Percentiles rank a stretch among this genome's conserved stretches.
These are phyloP conservation scores for Helicolenus hilgendorfi DNA, from an alignment of 2,797 vertebrate species.

Conservation along the genomic window DNA sequence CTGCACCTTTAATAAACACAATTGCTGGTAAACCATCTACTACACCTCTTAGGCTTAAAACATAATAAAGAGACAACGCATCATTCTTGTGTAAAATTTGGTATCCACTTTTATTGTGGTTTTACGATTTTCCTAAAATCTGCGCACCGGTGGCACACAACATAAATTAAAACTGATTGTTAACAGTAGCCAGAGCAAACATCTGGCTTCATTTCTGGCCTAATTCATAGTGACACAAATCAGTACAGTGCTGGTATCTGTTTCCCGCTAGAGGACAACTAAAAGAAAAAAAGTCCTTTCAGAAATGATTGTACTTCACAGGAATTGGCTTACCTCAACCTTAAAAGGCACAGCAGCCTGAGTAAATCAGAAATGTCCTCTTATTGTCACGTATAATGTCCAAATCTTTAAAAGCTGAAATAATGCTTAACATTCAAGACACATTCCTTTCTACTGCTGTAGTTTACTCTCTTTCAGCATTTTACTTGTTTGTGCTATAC, in stretches of 20 bases:
- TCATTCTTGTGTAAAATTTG: slow-evolving; percentile 52
- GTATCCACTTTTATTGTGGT: slow-evolving; percentile 78
- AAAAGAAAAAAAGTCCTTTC: slow-evolving; percentile 40
- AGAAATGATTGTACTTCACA: slow-evolving; percentile 89
- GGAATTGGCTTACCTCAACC: slow-evolving; percentile 53
- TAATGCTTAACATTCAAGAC: slow-evolving; percentile 54
- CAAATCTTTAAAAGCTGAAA: slow-evolving; percentile 37
- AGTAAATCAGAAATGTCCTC: slow-evolving; percentile 53
- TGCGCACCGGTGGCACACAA: slow-evolving; percentile 59
- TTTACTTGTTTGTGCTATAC: slow-evolving; percentile 29
- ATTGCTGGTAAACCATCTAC: not conserved
- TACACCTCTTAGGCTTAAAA: not conserved
- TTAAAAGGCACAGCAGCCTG: slow-evolving; percentile 76
- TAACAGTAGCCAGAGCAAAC: slow-evolving; percentile 62
- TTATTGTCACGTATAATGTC: not conserved
- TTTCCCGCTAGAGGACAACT: slow-evolving; percentile 66
- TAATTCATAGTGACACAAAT: slow-evolving; percentile 39
- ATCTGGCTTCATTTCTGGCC: slow-evolving; percentile 12
- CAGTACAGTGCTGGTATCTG: slow-evolving; percentile 69
- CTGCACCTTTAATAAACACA: not conserved
- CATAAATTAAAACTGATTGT: slow-evolving; percentile 73
- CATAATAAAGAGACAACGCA: slow-evolving; percentile 6
- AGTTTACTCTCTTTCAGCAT: slow-evolving; percentile 7
- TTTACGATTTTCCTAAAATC: slow-evolving; percentile 59
- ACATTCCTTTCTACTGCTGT: slow-evolving; percentile 31